Conservation (phyloP, 2,797 vertebrate genomes). For the Scolopax rusticola region DNA sequence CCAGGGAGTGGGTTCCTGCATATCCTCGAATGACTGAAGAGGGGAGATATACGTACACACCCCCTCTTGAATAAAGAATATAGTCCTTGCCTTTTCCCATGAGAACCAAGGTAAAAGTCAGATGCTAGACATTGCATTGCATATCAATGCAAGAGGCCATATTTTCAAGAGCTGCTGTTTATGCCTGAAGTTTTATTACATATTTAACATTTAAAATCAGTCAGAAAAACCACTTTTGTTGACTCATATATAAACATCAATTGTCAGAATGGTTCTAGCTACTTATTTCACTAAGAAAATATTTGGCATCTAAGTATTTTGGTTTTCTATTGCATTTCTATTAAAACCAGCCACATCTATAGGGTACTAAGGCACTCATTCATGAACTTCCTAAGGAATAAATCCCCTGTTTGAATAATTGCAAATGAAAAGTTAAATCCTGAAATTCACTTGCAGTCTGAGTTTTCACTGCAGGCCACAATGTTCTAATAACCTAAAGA, state of each 20-base stretch:
- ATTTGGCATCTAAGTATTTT: neutral
- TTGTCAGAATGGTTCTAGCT: neutral
- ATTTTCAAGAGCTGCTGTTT: neutral
- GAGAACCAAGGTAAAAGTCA: neutral
- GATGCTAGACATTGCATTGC: fast-evolving
- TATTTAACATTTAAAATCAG: neutral
- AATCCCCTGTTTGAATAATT: conserved; percentile 48
- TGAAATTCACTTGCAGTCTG: conserved; percentile 21
- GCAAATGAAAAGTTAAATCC: conserved; percentile 43
- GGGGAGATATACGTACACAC: fast-evolving
- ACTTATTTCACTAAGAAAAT: neutral
- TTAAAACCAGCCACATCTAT: neutral
- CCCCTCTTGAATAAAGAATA: neutral
- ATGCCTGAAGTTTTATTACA: neutral
- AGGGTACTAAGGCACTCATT: neutral
- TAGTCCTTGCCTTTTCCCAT: neutral
- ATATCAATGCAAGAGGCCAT: neutral
- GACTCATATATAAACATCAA: neutral
- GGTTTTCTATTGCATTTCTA: conserved; percentile 19
- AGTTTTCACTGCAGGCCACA: conserved; percentile 31
- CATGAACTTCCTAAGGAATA: conserved; percentile 34
- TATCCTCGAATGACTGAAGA: neutral
- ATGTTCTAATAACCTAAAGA: conserved; percentile 13
- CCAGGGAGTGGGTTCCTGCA: neutral
- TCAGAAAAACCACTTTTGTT: neutral